These are phyloP conservation scores for Cecropterus lyciades DNA, from an alignment of 1,140 invertebrate species.

Conservation along the genomic window DNA sequence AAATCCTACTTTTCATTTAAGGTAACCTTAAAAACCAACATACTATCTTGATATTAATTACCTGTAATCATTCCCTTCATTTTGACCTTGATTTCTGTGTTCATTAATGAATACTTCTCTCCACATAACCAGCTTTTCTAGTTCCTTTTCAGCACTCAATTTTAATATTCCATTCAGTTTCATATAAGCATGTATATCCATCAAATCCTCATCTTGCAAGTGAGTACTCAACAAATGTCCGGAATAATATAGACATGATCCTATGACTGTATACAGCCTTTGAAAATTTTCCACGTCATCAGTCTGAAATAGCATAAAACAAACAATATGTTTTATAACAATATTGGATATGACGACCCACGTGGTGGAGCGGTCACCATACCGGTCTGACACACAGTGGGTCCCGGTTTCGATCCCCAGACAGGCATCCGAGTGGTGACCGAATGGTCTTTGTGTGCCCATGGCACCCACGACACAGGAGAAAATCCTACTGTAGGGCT, in stretches of 20 bases:
- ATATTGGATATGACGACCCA: no score
- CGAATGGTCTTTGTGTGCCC: no score
- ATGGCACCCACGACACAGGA: no score
- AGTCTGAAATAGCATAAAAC: constrained; percentile 83
- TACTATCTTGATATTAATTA: constrained; percentile 40
- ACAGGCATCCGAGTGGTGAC: no score
- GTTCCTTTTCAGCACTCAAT: constrained; percentile 86
- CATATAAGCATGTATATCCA: constrained; percentile 89
- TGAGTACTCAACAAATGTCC: constrained; percentile 90
- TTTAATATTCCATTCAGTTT: constrained; percentile 88
- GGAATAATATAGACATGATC: constrained; percentile 89
- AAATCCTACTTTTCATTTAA: no score
- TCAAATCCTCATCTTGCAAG: constrained; percentile 88
- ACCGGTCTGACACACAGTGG: no score
- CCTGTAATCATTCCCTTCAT: constrained; percentile 67
- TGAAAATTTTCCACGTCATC: constrained; percentile 91
- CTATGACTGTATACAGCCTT: constrained; percentile 90
- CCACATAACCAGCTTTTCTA: constrained; percentile 91
- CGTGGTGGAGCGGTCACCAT: no score
- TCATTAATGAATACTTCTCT: constrained; percentile 87
- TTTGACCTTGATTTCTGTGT: constrained; percentile 64
- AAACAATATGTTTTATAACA: no score
- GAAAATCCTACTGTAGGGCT: no score
- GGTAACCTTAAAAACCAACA: constrained; percentile 1
- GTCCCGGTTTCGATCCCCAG: no score